phyloP scores from a whole-genome alignment of 2,797 vertebrate genomes.

The Paguma larvata region DNA sequence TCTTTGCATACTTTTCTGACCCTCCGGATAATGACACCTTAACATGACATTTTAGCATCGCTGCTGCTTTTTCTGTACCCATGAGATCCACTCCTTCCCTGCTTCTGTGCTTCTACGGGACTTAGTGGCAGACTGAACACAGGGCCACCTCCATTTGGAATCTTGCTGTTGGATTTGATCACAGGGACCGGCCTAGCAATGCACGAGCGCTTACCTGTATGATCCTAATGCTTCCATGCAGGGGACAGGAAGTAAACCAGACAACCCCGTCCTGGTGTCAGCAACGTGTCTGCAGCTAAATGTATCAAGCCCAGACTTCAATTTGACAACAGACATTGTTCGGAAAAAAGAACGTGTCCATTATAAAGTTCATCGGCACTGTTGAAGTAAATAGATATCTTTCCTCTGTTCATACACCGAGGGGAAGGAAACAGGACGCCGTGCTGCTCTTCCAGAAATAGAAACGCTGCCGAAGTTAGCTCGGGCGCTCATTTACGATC shows the following conservation, averaged over 20 bases:
- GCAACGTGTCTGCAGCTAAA: background rate
- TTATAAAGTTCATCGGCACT: background rate
- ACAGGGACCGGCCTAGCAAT: background rate
- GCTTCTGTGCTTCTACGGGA: background rate
- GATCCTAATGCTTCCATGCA: background rate
- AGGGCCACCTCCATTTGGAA: background rate
- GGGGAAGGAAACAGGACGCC: background rate
- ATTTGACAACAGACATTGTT: background rate
- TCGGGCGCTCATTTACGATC: background rate
- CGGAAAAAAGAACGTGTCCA: background rate
- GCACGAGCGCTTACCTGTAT: background rate
- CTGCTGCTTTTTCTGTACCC: background rate
- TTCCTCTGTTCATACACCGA: background rate
- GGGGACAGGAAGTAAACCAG: background rate
- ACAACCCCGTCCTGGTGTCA: background rate
- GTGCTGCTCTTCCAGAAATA: background rate
- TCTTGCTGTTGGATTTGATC: background rate
- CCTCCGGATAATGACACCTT: background rate
- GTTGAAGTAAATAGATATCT: background rate
- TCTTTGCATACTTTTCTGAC: background rate
- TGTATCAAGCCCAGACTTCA: background rate
- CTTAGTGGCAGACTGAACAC: background rate
- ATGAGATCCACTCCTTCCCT: background rate
- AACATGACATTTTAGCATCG: background rate
- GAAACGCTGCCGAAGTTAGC: background rate